Evolutionary conservation across 2,113 vertebrate species (phyloP).

Genomic region (Morone saxatilis): DNA sequence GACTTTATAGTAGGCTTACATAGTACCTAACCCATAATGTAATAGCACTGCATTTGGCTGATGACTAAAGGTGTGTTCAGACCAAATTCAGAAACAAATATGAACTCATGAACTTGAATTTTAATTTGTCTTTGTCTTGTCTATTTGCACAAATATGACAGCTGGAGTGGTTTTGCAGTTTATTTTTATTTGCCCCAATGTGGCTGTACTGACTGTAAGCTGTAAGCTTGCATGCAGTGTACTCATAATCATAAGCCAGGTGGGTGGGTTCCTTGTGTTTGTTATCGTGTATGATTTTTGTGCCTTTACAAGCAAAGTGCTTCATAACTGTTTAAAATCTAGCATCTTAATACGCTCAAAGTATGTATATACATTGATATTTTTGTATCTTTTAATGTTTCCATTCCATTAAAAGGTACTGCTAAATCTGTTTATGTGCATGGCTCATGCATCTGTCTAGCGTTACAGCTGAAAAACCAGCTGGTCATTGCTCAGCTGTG

Average conservation of each 20-base stretch:
- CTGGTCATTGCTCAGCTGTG: background rate
- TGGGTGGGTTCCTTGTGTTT: background rate
- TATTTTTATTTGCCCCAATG: background rate
- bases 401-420: too few relatives aligned
- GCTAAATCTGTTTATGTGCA: too few relatives aligned
- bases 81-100: background rate
- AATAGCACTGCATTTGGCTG: background rate
- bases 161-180: background rate
- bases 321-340: background rate
- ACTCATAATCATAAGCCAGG: background rate
- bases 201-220: background rate
- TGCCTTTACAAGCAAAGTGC: background rate
- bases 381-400: too few relatives aligned
- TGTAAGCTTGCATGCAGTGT: background rate
- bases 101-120: too few relatives aligned
- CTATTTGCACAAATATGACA: background rate
- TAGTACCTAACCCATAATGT: too few relatives aligned
- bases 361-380: background rate
- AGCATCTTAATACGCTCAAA: background rate
- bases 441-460: too few relatives aligned
- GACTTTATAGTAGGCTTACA: too few relatives aligned
- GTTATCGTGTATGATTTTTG: background rate
- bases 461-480: too few relatives aligned
- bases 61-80: slow-evolving; percentile 3
- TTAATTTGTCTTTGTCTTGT: too few relatives aligned